Conservation (phyloP, 2,113 vertebrate species). For the Ascaphus truei region DNA sequence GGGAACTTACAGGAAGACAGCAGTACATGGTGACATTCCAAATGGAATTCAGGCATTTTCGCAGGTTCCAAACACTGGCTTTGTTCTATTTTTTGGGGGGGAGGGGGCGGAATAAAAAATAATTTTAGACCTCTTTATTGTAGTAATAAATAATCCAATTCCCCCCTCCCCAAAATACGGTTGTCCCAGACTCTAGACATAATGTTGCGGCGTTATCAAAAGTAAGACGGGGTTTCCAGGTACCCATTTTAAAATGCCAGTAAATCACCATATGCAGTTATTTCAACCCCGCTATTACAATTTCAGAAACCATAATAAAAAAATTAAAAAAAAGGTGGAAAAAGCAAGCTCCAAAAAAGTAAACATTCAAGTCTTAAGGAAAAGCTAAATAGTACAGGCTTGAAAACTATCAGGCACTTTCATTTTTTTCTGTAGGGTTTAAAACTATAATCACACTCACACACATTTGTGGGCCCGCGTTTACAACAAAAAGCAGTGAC, state of each 20-base stretch:
- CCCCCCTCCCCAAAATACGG: conserved; percentile 9
- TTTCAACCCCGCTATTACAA: conserved; percentile 43
- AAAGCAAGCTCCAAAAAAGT: conserved; percentile 79
- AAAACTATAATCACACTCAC: conserved; percentile 59
- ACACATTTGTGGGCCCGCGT: background rate
- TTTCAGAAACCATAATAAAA: conserved; percentile 53
- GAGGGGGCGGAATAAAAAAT: conserved; percentile 59
- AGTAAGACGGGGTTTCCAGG: conserved; percentile 35
- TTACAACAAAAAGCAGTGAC: conserved; percentile 46
- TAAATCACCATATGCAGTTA: conserved; percentile 46
- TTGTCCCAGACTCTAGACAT: conserved; percentile 43
- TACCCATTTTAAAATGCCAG: conserved; percentile 44
- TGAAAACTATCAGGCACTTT: conserved; percentile 98
- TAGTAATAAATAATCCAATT: conserved; percentile 35
- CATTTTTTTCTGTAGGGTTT: conserved; percentile 78
- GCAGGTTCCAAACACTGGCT: conserved; percentile 47
- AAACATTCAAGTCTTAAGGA: conserved; percentile 97
- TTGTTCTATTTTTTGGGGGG: conserved; percentile 46
- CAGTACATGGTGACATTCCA: conserved; percentile 56
- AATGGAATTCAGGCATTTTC: conserved; percentile 50
- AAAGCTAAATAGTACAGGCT: conserved; percentile 82
- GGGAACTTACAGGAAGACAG: conserved; percentile 73
- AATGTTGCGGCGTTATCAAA: conserved; percentile 4
- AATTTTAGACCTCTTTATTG: conserved; percentile 35
- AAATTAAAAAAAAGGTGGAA: no score